Evolutionary conservation across 2,113 vertebrate species (phyloP), one percentile per base, ranked within the genome.

Genomic region (Neomonachus schauinslandi): DNA sequence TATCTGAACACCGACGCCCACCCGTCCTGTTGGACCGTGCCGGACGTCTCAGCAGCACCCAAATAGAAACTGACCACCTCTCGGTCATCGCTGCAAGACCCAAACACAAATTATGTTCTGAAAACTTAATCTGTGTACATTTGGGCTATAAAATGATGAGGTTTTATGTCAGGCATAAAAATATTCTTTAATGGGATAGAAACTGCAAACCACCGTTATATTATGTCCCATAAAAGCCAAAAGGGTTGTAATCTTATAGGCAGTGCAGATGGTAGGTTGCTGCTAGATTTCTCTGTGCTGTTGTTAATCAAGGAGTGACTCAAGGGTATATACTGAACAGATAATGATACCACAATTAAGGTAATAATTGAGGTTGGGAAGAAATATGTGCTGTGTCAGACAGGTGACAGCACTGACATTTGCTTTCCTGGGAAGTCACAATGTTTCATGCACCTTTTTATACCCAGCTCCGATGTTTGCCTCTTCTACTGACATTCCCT

Each of bases 261-360:
- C 98, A 94, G 97, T 97, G 96, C 96, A 98, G 97, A 98, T 98
- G 98, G 99, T 93, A 94, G 98, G 97, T 94, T 98, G 97, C 94
- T 92, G 96, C 97, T 95, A 92, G 97, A 93, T 98, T 97, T 98
- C 94, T 98, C 89, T 94, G 97, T 97, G 98, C 98, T 95, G 95
- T 21, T 98, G 97, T 98, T 99, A 99, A 99, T 98, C 98, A 98
- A 98, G 89, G 91, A 98, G 95, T 88, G 98, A 98, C 98, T 98
- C 97, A 98, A 98, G 96, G 84, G 96, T 88, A 98, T 81, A 94
- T 88, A 96, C 96, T 67, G 96, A 98, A 98, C 96, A 98, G 97
- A 97, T 98, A 98, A 98, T 97, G 98, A 98, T 91, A 80, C 51
- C 97, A 92, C 95, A 98, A 98, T 98, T 98, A 98, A 97, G 94